Evolutionary conservation across 2,888 invertebrate genomes (phyloP).

Genomic region (Euplagia quadripunctaria): DNA sequence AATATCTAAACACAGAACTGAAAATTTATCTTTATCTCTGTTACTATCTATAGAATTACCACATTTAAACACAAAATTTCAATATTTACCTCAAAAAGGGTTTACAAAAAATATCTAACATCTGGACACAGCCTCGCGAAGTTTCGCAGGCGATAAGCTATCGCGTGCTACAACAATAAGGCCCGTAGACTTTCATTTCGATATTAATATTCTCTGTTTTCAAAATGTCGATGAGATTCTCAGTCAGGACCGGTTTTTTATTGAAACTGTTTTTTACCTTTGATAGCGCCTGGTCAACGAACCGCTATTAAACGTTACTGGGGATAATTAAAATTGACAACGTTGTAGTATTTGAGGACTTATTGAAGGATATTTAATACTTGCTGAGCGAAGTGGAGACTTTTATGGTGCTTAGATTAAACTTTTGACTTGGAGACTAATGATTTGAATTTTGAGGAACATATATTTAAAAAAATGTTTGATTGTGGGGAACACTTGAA

Average conservation of each 20-base stretch:
- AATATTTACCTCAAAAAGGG: constrained; percentile 40
- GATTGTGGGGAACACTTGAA: not conserved
- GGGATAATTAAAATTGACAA: constrained; percentile 33
- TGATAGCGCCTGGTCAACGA: constrained; percentile 43
- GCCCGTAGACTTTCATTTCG: constrained; percentile 66
- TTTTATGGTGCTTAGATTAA: not conserved
- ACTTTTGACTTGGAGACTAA: not conserved
- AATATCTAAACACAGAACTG: constrained; percentile 10
- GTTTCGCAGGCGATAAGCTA: constrained; percentile 56
- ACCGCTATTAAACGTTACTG: constrained; percentile 24
- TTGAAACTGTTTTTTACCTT: constrained; percentile 47
- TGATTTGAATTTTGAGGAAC: not conserved
- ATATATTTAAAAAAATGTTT: not conserved
- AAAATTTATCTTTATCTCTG: constrained; percentile 17
- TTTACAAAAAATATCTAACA: constrained; percentile 28
- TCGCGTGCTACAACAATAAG: constrained; percentile 56
- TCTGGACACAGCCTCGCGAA: constrained; percentile 33
- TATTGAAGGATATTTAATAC: not conserved
- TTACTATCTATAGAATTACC: constrained; percentile 19
- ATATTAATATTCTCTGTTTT: constrained; percentile 76
- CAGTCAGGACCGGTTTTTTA: constrained; percentile 59
- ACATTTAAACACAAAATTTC: constrained; percentile 26
- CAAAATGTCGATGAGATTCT: constrained; percentile 65
- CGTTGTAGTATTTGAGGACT: not conserved
- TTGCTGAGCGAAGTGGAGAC: not conserved